These are phyloP conservation scores for Drosophila hydei DNA, from an alignment of 1,140 invertebrate species.

Conservation along the genomic window DNA sequence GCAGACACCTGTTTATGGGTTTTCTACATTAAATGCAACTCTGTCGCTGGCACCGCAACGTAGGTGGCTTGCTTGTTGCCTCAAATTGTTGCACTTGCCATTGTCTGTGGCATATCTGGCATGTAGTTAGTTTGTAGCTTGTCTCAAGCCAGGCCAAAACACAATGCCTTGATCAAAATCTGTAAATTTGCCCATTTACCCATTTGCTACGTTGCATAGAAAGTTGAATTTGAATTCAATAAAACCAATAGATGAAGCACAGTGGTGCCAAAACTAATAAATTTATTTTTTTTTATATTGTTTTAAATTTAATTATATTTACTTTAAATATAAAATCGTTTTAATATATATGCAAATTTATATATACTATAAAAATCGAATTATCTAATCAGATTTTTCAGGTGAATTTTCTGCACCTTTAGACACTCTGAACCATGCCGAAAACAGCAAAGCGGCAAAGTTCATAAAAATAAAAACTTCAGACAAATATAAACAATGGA, in stretches of 20 bases:
- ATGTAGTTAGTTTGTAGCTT: conserved; percentile 51
- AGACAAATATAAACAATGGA: conserved; percentile 39
- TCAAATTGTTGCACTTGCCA: conserved; percentile 72
- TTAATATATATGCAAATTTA: too few species aligned
- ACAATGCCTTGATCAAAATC: conserved; percentile 64
- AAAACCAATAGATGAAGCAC: conserved; percentile 33
- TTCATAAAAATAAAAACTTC: conserved; percentile 29
- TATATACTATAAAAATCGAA: too few species aligned
- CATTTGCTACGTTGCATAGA: conserved; percentile 57
- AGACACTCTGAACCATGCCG: conserved; percentile 10
- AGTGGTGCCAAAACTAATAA: conserved; percentile 13
- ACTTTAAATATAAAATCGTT: too few species aligned
- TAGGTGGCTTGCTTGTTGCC: conserved; percentile 68
- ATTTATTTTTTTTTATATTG: too few species aligned
- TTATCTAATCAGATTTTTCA: too few species aligned
- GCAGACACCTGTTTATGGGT: conserved; percentile 53
- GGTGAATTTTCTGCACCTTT: not conserved
- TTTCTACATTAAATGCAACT: conserved; percentile 15
- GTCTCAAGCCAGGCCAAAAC: conserved; percentile 47
- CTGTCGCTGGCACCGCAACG: conserved; percentile 17
- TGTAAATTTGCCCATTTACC: conserved; percentile 60
- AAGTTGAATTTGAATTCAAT: conserved; percentile 65
- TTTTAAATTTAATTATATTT: too few species aligned
- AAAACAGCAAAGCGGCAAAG: conserved; percentile 44
- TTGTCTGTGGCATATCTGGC: conserved; percentile 40